A percentile compares a stretch with the other conserved stretches of the same genome.
Evolutionary conservation across 92 coral and sea anemone genomes (phyloP).

Genomic region (Plumapathes pennacea): DNA sequence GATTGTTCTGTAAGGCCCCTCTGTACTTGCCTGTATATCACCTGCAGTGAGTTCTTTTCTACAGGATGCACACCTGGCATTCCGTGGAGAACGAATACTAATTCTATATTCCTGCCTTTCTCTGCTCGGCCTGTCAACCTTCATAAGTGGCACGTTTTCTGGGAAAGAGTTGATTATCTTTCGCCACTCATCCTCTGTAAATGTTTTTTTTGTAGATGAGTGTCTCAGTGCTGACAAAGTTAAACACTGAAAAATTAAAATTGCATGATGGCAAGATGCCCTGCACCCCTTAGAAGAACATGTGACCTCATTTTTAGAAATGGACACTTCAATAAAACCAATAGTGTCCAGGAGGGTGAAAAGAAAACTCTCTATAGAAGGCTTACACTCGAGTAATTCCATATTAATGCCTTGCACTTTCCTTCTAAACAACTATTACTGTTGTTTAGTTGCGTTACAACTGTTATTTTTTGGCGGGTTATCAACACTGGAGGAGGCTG

Average conservation of each 20-base stretch:
- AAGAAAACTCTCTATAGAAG: background rate
- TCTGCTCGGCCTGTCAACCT: background rate
- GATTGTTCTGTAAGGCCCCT: slow-evolving; percentile 7
- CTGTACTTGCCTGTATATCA: slow-evolving; percentile 14
- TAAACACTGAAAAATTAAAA: slow-evolving; percentile 31
- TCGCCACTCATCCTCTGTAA: slow-evolving; percentile 6
- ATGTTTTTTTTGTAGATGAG: no score
- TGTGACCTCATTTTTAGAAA: slow-evolving; percentile 3
- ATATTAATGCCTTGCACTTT: slow-evolving; percentile 25
- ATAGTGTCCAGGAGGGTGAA: slow-evolving; percentile 38
- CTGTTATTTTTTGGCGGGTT: background rate
- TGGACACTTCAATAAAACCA: slow-evolving; percentile 13
- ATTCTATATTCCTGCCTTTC: background rate
- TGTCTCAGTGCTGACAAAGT: slow-evolving; percentile 2
- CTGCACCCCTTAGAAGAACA: slow-evolving; percentile 10
- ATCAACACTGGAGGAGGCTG: background rate
- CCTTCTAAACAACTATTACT: background rate
- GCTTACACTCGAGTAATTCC: slow-evolving; percentile 20
- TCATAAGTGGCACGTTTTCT: slow-evolving; percentile 1
- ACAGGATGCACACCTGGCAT: slow-evolving; percentile 18
- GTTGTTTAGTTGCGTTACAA: background rate
- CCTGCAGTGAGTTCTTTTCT: background rate
- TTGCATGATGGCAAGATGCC: slow-evolving; percentile 15
- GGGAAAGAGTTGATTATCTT: slow-evolving; percentile 15
- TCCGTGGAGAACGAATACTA: background rate